phyloP scores from a whole-genome alignment of 2,113 vertebrate genomes.

The Notothenia rossii region DNA sequence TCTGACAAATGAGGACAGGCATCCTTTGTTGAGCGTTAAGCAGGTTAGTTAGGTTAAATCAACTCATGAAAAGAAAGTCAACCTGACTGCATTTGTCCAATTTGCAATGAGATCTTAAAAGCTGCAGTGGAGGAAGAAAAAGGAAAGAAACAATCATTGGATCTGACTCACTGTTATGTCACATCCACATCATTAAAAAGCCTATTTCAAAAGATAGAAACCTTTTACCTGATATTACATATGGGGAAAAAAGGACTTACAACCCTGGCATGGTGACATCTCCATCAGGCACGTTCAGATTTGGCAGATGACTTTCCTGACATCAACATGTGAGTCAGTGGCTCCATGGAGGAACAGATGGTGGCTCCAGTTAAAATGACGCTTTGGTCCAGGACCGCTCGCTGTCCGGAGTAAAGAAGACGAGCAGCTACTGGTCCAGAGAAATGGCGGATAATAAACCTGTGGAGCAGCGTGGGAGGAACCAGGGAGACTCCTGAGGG shows the following conservation, averaged over 20 bases:
- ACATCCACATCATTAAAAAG: slow-evolving; percentile 20
- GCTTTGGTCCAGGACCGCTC: slow-evolving; percentile 17
- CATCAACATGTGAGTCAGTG: slow-evolving; percentile 51
- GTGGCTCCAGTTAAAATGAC: slow-evolving; percentile 8
- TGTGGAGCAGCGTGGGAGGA: slow-evolving; percentile 45
- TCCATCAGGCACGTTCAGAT: background rate
- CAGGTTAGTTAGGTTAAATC: slow-evolving; percentile 26
- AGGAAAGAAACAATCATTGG: slow-evolving; percentile 1
- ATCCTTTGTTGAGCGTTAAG: background rate
- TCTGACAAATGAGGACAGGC: background rate
- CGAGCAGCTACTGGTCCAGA: background rate
- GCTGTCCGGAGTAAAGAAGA: slow-evolving; percentile 38
- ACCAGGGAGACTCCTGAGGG: slow-evolving; percentile 32
- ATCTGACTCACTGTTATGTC: background rate
- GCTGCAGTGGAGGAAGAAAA: background rate
- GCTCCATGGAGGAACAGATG: slow-evolving; percentile 50
- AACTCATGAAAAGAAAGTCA: slow-evolving; percentile 17
- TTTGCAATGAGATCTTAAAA: background rate
- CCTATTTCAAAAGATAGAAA: slow-evolving; percentile 16
- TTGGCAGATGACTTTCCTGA: slow-evolving; percentile 11
- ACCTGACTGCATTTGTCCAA: slow-evolving; percentile 24
- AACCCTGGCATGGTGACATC: background rate
- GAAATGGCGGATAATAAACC: background rate
- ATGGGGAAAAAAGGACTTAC: background rate
- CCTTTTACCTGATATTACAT: slow-evolving; percentile 38